These are phyloP conservation scores for Cryptophagus acutangulus DNA, from an alignment of 2,888 invertebrate genomes.

Conservation along the genomic window DNA sequence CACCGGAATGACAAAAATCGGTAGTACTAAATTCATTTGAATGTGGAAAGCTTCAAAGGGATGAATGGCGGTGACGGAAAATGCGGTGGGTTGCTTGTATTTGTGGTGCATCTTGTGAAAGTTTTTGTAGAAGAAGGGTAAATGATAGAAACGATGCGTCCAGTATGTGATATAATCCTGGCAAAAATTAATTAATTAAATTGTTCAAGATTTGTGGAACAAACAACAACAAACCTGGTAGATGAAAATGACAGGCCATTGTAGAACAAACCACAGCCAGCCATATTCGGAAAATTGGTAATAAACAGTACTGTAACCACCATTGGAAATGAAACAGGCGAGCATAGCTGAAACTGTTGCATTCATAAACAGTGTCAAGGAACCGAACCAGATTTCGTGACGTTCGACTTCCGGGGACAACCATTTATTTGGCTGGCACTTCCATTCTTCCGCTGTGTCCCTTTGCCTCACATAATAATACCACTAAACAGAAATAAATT, in stretches of 20 bases:
- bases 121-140: conserved; percentile 61
- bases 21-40: conserved; percentile 57
- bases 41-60: conserved; percentile 64
- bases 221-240: conserved; percentile 51
- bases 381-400: conserved; percentile 64
- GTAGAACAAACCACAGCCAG: conserved; percentile 61
- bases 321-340: conserved; percentile 64
- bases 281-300: conserved; percentile 58
- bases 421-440: conserved; percentile 68
- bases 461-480: conserved; percentile 63
- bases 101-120: conserved; percentile 73
- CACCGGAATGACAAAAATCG: conserved; percentile 59
- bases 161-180: conserved; percentile 65
- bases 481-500: too few relatives aligned
- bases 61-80: conserved; percentile 70
- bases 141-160: conserved; percentile 63
- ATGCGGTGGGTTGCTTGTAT: conserved; percentile 71
- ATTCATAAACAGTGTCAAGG: conserved; percentile 53
- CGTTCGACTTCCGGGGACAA: conserved; percentile 61
- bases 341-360: conserved; percentile 57
- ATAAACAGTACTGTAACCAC: conserved; percentile 62
- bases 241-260: conserved; percentile 61
- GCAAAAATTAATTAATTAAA: conserved; percentile 22
- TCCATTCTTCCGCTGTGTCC: conserved; percentile 63
- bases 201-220: background rate